phyloP scores from a whole-genome alignment of 2,797 vertebrate species.

The Galaxias olidus region DNA sequence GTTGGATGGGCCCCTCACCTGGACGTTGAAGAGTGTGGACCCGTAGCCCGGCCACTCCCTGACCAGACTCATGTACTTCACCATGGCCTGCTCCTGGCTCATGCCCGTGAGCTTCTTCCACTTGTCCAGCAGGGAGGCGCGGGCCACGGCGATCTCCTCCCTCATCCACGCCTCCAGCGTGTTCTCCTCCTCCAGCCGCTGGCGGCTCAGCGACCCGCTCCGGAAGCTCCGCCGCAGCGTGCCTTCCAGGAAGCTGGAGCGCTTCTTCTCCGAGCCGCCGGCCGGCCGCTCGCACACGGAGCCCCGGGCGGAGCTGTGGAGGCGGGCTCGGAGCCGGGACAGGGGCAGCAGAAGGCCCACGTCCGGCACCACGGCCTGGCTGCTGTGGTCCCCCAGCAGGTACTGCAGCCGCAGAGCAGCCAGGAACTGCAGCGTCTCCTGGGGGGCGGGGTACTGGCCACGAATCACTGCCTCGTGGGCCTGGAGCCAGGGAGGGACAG shows the following conservation, averaged over 20 bases:
- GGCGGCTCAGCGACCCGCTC: slow-evolving; percentile 80
- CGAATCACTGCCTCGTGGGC: slow-evolving; percentile 94
- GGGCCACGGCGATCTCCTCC: slow-evolving; percentile 85
- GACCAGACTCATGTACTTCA: slow-evolving; percentile 92
- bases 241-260: slow-evolving; percentile 94
- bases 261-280: slow-evolving; percentile 79
- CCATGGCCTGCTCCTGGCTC: slow-evolving; percentile 91
- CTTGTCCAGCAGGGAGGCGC: slow-evolving; percentile 88
- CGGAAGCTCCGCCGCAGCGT: slow-evolving; percentile 91
- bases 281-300: slow-evolving; percentile 61
- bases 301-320: slow-evolving; percentile 83
- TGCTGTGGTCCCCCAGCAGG: slow-evolving; percentile 81
- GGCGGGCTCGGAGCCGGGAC: slow-evolving; percentile 84
- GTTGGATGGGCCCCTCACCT: slow-evolving; percentile 77
- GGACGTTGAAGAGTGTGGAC: slow-evolving; percentile 91
- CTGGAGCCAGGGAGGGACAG: slow-evolving; percentile 56
- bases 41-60: slow-evolving; percentile 97
- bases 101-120: slow-evolving; percentile 93
- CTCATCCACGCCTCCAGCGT: slow-evolving; percentile 91
- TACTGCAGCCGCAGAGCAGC: slow-evolving; percentile 93
- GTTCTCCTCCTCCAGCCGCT: slow-evolving; percentile 86
- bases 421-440: slow-evolving; percentile 94
- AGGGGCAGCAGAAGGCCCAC: slow-evolving; percentile 89
- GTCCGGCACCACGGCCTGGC: slow-evolving; percentile 73
- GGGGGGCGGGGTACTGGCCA: slow-evolving; percentile 92